These are phyloP conservation scores for Penaeus japonicus DNA, from an alignment of 1,140 invertebrate genomes.

Conservation along the genomic window DNA sequence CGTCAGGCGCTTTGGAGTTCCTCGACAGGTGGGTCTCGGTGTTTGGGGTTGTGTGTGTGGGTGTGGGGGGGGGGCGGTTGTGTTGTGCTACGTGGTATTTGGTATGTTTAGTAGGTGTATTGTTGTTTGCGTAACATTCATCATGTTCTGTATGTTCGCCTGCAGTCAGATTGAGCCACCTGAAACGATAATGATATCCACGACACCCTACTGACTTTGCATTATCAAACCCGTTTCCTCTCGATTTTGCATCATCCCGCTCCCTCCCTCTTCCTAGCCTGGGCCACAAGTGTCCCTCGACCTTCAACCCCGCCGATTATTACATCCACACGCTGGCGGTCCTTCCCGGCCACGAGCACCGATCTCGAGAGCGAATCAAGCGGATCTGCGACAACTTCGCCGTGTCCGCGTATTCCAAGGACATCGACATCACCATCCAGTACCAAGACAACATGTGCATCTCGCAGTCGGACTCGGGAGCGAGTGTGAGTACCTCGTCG, in stretches of 20 bases:
- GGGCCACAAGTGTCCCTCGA: constrained; percentile 78
- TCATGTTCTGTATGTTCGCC: no score
- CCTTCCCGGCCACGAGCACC: constrained; percentile 68
- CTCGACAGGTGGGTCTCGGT: constrained; percentile 63
- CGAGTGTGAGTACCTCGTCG: not conserved
- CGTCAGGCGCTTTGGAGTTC: constrained; percentile 63
- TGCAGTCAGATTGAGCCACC: no score
- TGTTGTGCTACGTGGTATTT: constrained; percentile 21
- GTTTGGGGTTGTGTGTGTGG: not conserved
- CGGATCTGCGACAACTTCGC: constrained; percentile 80
- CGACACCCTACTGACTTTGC: not conserved
- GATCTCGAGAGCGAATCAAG: constrained; percentile 70
- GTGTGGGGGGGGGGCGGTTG: not conserved
- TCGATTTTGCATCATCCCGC: not conserved
- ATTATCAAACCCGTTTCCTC: no score
- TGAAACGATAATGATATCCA: no score
- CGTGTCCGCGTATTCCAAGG: constrained; percentile 77
- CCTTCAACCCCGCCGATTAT: constrained; percentile 79
- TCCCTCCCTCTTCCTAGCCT: constrained; percentile 66
- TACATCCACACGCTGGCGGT: constrained; percentile 74
- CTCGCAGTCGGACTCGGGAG: constrained; percentile 30
- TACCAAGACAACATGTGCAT: constrained; percentile 58
- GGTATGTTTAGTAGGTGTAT: not conserved
- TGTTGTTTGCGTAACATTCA: not conserved
- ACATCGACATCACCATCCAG: constrained; percentile 66